Conservation (phyloP, 1,140 invertebrate genomes). For the Homarus americanus region DNA sequence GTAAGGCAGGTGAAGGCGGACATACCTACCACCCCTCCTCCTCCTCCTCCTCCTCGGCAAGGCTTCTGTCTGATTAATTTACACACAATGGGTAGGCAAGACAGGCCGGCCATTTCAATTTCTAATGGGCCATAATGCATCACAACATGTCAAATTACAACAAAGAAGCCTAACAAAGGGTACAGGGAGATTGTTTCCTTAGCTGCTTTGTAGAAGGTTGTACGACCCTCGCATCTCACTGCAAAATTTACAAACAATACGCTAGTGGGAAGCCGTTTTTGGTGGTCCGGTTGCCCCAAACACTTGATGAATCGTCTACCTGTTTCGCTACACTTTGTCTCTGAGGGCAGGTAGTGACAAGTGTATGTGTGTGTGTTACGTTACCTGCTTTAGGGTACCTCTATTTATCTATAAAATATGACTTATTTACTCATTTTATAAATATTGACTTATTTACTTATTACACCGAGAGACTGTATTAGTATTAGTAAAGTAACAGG, state of each 20-base stretch:
- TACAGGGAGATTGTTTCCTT: constrained; percentile 4
- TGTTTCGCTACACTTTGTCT: not conserved
- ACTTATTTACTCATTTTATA: too few relatives aligned
- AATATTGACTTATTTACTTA: too few relatives aligned
- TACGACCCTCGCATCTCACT: constrained; percentile 4
- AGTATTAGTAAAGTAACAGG: too few relatives aligned
- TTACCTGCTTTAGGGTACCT: too few relatives aligned
- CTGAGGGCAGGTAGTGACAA: too few relatives aligned
- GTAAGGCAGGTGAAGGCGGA: too few relatives aligned
- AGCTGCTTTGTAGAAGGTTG: not conserved
- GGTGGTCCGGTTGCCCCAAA: constrained; percentile 33
- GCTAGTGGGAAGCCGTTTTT: constrained; percentile 10
- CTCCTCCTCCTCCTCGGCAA: constrained; percentile 1
- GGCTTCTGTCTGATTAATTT: constrained; percentile 65
- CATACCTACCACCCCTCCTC: not conserved
- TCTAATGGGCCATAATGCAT: constrained; percentile 64
- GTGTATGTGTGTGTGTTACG: too few relatives aligned
- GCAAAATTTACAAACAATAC: constrained; percentile 54
- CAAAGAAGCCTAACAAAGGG: constrained; percentile 44
- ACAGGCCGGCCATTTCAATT: constrained; percentile 59
- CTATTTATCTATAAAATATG: too few relatives aligned
- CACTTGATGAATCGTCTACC: constrained; percentile 56
- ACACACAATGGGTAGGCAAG: constrained; percentile 50
- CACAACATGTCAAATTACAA: constrained; percentile 65
- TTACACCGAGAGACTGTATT: too few relatives aligned